Evolutionary conservation across 1,140 invertebrate genomes (phyloP).

Genomic region (Grapholita molesta): DNA sequence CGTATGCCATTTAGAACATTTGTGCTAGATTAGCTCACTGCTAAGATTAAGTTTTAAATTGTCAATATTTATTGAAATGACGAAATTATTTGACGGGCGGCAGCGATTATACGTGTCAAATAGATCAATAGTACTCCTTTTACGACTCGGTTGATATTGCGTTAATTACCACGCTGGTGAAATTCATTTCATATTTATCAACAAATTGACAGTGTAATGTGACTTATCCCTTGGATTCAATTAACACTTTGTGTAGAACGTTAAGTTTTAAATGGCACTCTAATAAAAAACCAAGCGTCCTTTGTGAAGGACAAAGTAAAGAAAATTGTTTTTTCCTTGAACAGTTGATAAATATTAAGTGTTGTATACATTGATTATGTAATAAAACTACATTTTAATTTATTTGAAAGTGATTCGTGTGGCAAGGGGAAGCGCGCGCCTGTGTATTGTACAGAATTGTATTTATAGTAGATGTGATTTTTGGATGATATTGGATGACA

Average conservation of each 20-base stretch:
- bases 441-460: slow-evolving; percentile 11
- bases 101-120: background rate
- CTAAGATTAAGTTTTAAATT: no score
- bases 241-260: no score
- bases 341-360: background rate
- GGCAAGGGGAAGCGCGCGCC: slow-evolving; percentile 2
- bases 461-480: background rate
- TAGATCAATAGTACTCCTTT: background rate
- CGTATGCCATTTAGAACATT: no score
- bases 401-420: slow-evolving; percentile 9
- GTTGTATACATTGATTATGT: background rate
- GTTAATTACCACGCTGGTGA: background rate
- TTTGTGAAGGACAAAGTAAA: background rate
- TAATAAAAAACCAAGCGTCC: background rate
- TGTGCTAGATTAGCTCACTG: no score
- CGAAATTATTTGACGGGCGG: no score
- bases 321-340: no score
- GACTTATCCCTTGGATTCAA: no score
- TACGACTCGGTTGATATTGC: background rate
- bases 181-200: background rate
- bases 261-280: background rate
- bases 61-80: no score
- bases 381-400: slow-evolving; percentile 1
- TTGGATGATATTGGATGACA: background rate
- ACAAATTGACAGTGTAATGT: background rate